Conservation (phyloP, 1,140 invertebrate species). For the Panagrolaimus sp. region DNA sequence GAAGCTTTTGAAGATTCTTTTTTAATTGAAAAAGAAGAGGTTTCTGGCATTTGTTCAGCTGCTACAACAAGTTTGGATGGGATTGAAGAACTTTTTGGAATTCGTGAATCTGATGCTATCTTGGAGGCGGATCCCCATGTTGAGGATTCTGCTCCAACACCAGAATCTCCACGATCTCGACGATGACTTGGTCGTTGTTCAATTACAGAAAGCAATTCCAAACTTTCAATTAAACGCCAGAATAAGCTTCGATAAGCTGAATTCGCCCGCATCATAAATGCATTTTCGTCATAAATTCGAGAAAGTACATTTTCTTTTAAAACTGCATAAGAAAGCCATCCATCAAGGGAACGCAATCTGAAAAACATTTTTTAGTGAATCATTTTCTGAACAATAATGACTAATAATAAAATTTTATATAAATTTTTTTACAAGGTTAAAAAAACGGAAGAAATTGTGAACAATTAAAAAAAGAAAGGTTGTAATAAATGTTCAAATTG, state of each 20-base stretch:
- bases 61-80: conserved; percentile 36
- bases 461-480: too few relatives aligned
- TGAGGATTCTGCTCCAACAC: conserved; percentile 13
- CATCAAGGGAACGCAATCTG: conserved; percentile 40
- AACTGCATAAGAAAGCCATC: conserved; percentile 58
- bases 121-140: conserved; percentile 28
- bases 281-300: conserved; percentile 42
- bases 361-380: conserved; percentile 14
- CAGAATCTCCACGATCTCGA: conserved; percentile 21
- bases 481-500: background rate
- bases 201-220: conserved; percentile 55
- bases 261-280: conserved; percentile 51
- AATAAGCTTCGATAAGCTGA: conserved; percentile 53
- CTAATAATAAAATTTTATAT: background rate
- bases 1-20: background rate
- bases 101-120: conserved; percentile 48
- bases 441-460: too few relatives aligned
- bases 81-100: conserved; percentile 55
- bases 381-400: background rate
- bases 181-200: conserved; percentile 24
- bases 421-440: too few relatives aligned
- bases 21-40: background rate
- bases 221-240: conserved; percentile 51
- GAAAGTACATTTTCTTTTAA: conserved; percentile 52
- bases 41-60: background rate